phyloP scores from a whole-genome alignment of 2,888 invertebrate genomes.

The Drosophila maculinotata region DNA sequence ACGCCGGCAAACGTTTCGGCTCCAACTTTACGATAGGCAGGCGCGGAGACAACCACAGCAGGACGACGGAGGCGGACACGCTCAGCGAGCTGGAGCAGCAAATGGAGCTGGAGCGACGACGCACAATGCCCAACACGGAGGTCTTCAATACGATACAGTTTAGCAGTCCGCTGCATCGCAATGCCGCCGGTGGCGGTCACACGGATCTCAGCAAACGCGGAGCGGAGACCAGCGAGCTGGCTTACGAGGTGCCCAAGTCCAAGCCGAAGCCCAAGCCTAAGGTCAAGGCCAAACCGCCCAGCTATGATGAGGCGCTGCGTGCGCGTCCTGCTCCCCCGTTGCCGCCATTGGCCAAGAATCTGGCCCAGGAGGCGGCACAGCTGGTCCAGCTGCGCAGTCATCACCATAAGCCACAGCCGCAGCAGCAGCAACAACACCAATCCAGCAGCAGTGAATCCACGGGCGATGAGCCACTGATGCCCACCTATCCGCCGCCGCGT shows the following conservation, averaged over 20 bases:
- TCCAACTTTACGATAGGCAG: conserved; percentile 76
- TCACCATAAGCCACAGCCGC: no score
- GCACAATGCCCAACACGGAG: conserved; percentile 83
- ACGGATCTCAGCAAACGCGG: conserved; percentile 74
- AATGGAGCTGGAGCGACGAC: conserved; percentile 78
- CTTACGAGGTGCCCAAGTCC: conserved; percentile 82
- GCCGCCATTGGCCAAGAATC: conserved; percentile 61
- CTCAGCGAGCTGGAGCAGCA: conserved; percentile 7
- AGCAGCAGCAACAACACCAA: not conserved
- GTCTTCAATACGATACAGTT: conserved; percentile 84
- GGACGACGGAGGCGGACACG: conserved; percentile 1
- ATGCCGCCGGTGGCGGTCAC: conserved; percentile 68
- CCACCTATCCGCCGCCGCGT: conserved; percentile 82
- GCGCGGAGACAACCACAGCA: conserved; percentile 12
- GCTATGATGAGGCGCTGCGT: conserved; percentile 82
- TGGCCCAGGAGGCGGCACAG: conserved; percentile 63
- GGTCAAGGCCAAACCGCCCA: conserved; percentile 72
- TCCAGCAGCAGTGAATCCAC: conserved; percentile 54
- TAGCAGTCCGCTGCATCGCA: conserved; percentile 83
- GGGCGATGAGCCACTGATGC: conserved; percentile 81
- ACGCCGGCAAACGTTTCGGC: conserved; percentile 79
- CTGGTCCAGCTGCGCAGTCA: conserved; percentile 57
- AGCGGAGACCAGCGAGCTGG: conserved; percentile 7
- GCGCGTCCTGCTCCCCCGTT: conserved; percentile 47
- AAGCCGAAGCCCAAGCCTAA: conserved; percentile 50